A percentile compares a stretch with the other conserved stretches of the same genome.
Conservation (phyloP, 2,797 vertebrate genomes). For the Acanthornis magna region DNA sequence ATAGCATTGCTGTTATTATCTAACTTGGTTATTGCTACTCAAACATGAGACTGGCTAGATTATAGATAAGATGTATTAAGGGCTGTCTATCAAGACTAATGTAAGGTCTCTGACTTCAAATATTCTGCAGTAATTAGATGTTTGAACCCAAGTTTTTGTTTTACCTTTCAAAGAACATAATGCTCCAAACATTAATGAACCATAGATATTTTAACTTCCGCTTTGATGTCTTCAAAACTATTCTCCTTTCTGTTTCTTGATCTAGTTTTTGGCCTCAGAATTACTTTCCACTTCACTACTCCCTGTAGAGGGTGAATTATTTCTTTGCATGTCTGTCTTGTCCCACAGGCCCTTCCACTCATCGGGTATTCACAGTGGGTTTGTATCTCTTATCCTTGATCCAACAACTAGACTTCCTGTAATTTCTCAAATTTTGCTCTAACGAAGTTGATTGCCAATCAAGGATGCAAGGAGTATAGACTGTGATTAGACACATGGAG, state of each 20-base stretch:
- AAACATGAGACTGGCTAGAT: not conserved
- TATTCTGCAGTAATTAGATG: not conserved
- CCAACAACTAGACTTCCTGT: not conserved
- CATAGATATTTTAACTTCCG: not conserved
- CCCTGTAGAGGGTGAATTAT: not conserved
- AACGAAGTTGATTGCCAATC: slow-evolving; percentile 9
- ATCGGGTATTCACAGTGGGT: not conserved
- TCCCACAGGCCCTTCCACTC: not conserved
- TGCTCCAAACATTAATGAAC: not conserved
- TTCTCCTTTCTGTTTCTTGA: not conserved
- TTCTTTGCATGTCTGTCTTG: not conserved
- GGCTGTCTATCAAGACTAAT: not conserved
- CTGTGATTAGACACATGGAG: slow-evolving; percentile 18
- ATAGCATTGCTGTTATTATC: not conserved
- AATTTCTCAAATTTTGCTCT: slow-evolving; percentile 39
- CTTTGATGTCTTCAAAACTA: not conserved
- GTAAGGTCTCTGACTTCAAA: not conserved
- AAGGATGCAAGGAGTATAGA: not conserved
- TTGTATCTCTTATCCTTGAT: not conserved
- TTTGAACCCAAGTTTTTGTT: not conserved
- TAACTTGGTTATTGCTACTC: not conserved
- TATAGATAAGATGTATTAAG: not conserved
- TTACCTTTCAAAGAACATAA: not conserved
- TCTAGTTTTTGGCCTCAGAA: not conserved
- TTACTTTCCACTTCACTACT: not conserved